A percentile compares a stretch with the other conserved stretches of the same genome.
Evolutionary conservation across 1,140 invertebrate species (phyloP).

Genomic region (Orchestia grillus): DNA sequence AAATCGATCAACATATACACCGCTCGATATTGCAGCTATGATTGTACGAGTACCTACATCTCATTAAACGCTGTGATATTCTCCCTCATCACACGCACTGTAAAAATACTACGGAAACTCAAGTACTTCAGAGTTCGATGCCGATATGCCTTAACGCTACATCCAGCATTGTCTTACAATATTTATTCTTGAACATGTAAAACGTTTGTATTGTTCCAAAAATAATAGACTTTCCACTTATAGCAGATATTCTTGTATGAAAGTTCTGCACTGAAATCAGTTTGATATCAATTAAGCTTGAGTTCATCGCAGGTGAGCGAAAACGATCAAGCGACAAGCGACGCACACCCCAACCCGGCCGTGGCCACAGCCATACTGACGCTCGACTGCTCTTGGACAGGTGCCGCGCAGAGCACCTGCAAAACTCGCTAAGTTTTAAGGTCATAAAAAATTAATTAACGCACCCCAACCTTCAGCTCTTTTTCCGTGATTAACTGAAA

Average conservation of each 20-base stretch:
- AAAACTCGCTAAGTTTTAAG: not conserved
- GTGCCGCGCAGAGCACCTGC: not conserved
- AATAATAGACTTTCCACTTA: not conserved
- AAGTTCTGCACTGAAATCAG: not conserved
- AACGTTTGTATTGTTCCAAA: not conserved
- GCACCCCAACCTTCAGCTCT: not conserved
- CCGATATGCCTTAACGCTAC: not conserved
- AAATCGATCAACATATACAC: too few relatives aligned
- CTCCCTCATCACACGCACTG: not conserved
- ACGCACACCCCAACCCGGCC: not conserved
- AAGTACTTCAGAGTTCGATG: not conserved
- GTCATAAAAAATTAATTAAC: not conserved
- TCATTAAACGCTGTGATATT: not conserved
- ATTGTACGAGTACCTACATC: not conserved
- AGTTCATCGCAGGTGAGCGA: not conserved
- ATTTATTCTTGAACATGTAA: not conserved
- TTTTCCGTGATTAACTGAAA: not conserved
- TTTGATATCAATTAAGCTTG: not conserved
- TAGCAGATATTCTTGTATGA: not conserved
- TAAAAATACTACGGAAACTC: not conserved
- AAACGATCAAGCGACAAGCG: not conserved
- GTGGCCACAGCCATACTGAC: not conserved
- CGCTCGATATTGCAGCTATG: too few relatives aligned
- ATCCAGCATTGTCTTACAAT: not conserved
- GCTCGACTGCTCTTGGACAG: not conserved